A percentile compares a stretch with the other conserved stretches of the same genome.
Evolutionary conservation across 2,888 invertebrate genomes (phyloP).

Genomic region (Andrena minutula): DNA sequence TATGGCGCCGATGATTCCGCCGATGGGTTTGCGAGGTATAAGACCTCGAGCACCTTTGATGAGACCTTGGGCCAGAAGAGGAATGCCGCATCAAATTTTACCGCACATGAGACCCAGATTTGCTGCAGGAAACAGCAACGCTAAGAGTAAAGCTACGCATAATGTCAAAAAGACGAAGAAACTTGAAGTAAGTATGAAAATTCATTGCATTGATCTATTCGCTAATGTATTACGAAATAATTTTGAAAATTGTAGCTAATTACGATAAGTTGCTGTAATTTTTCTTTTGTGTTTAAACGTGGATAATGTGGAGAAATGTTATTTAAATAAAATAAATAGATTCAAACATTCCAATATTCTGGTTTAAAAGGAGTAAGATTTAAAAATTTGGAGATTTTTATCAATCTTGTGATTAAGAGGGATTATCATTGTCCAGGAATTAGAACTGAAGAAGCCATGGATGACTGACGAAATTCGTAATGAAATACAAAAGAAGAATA

Average conservation of each 20-base stretch:
- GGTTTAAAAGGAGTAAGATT: background rate
- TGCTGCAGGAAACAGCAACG: conserved; percentile 73
- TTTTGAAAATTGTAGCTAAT: background rate
- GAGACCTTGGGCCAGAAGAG: conserved; percentile 75
- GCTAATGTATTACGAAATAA: background rate
- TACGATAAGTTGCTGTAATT: background rate
- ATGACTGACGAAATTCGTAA: conserved; percentile 84
- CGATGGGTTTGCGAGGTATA: conserved; percentile 74
- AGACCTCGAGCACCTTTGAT: conserved; percentile 74
- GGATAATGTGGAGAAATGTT: background rate
- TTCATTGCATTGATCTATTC: background rate
- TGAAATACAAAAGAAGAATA: conserved; percentile 83
- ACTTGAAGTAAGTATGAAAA: conserved; percentile 76
- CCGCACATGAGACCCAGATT: conserved; percentile 80
- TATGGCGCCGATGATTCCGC: conserved; percentile 74
- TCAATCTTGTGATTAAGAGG: conserved; percentile 7
- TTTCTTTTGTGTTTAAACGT: conserved; percentile 16
- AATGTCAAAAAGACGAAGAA: conserved; percentile 79
- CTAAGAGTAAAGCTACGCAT: conserved; percentile 76
- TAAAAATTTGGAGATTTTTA: background rate
- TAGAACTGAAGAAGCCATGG: conserved; percentile 83
- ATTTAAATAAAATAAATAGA: conserved; percentile 11
- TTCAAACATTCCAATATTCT: too few relatives aligned
- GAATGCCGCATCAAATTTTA: conserved; percentile 67
- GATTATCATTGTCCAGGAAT: conserved; percentile 73